These are phyloP conservation scores for Tyria jacobaeae DNA, from an alignment of 2,888 invertebrate species.

Conservation along the genomic window DNA sequence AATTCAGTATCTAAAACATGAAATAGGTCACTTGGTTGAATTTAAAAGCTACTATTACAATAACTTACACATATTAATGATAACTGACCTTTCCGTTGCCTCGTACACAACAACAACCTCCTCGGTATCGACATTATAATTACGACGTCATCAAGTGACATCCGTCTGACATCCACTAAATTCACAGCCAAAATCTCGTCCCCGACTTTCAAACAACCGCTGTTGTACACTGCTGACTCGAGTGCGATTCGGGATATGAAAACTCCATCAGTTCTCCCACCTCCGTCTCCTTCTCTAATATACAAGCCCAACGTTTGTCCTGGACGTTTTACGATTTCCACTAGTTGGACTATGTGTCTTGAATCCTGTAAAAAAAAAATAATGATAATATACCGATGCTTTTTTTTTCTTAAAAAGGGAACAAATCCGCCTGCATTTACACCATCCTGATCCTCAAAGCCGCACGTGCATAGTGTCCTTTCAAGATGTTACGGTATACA, in stretches of 20 bases:
- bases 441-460: no score
- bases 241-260: conserved; percentile 97
- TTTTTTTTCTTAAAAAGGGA: background rate
- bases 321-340: conserved; percentile 99
- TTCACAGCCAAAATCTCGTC: conserved; percentile 99
- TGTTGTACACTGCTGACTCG: conserved; percentile 98
- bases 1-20: background rate
- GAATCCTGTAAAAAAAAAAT: conserved; percentile 83
- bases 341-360: conserved; percentile 94
- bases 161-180: conserved; percentile 98
- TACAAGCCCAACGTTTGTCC: conserved; percentile 99
- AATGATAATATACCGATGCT: background rate
- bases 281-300: conserved; percentile 99
- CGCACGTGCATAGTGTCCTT: no score
- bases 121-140: conserved; percentile 99
- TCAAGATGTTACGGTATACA: no score
- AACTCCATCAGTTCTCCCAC: conserved; percentile 97
- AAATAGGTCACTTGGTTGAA: background rate
- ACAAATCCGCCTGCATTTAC: no score
- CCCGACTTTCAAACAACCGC: conserved; percentile 98
- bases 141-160: conserved; percentile 99
- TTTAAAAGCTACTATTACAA: background rate
- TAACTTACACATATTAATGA: background rate
- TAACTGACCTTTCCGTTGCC: conserved; percentile 91
- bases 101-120: conserved; percentile 96